Percentiles rank a stretch among this genome's conserved stretches.
These are phyloP conservation scores for Psittacara wagleri DNA, from an alignment of 2,113 vertebrate genomes.

Conservation along the genomic window DNA sequence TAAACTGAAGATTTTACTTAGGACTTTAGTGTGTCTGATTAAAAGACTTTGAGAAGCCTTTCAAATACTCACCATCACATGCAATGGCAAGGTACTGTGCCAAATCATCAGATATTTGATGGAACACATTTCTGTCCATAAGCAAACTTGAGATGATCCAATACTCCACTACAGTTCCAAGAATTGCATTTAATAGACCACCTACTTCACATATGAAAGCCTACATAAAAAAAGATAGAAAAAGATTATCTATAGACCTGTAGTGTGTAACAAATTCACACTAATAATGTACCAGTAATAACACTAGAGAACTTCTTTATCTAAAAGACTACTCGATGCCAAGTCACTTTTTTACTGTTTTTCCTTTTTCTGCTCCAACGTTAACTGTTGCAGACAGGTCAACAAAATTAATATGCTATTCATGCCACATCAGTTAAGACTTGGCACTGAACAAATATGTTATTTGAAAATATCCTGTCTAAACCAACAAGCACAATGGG, in stretches of 20 bases:
- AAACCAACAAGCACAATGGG: neutral
- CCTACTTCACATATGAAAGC: constrained; percentile 73
- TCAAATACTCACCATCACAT: constrained; percentile 81
- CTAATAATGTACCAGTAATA: neutral
- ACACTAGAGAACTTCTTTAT: neutral
- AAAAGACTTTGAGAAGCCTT: neutral
- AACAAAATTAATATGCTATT: neutral
- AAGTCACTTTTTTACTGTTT: neutral
- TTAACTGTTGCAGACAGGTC: neutral
- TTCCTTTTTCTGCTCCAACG: neutral
- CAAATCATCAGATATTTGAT: constrained; percentile 82
- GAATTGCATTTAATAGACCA: constrained; percentile 79
- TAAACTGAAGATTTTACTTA: neutral
- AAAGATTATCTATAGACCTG: neutral
- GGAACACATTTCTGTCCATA: constrained; percentile 80
- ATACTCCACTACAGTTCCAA: constrained; percentile 87
- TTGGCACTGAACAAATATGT: neutral
- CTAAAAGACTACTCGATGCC: neutral
- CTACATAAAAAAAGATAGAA: constrained; percentile 3
- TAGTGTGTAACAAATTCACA: neutral
- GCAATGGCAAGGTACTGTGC: constrained; percentile 82
- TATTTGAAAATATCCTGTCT: neutral
- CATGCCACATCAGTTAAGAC: neutral
- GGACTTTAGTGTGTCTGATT: neutral
- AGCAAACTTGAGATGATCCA: constrained; percentile 86